phyloP scores from a whole-genome alignment of 2,113 vertebrate genomes.

The Edolisoma coerulescens region DNA sequence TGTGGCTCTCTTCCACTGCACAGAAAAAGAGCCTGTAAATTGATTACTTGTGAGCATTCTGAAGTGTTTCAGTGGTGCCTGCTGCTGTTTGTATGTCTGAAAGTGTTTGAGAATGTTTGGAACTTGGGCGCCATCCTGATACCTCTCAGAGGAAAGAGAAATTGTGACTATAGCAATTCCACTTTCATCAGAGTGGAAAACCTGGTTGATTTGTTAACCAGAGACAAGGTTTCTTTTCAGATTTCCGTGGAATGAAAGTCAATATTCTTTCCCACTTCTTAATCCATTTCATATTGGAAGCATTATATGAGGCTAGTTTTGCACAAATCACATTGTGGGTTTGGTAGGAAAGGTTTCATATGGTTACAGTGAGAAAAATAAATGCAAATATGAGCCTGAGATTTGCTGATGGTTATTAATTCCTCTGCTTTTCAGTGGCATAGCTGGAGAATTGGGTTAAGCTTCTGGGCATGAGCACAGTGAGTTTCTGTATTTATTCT shows the following conservation, averaged over 20 bases:
- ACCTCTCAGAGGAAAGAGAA: neutral
- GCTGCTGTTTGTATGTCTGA: neutral
- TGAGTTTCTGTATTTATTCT: slow-evolving; percentile 25
- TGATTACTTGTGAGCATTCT: neutral
- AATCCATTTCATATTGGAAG: neutral
- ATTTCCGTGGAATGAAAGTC: neutral
- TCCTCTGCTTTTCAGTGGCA: neutral
- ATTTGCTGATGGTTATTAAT: neutral
- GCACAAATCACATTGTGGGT: neutral
- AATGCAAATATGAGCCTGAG: neutral
- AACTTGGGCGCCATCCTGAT: neutral
- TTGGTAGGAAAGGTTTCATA: neutral
- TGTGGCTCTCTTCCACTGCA: neutral
- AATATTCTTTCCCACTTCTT: neutral
- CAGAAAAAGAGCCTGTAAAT: neutral
- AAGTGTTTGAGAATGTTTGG: neutral
- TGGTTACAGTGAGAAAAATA: neutral
- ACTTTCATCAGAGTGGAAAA: neutral
- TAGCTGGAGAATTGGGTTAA: slow-evolving; percentile 28
- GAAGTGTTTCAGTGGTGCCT: neutral
- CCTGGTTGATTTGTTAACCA: neutral
- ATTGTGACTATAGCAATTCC: neutral
- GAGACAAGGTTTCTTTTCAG: neutral
- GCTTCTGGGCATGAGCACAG: slow-evolving; percentile 11
- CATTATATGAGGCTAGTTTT: neutral